phyloP scores from a whole-genome alignment of 2,888 invertebrate genomes.

The Drosophila helvetica region DNA sequence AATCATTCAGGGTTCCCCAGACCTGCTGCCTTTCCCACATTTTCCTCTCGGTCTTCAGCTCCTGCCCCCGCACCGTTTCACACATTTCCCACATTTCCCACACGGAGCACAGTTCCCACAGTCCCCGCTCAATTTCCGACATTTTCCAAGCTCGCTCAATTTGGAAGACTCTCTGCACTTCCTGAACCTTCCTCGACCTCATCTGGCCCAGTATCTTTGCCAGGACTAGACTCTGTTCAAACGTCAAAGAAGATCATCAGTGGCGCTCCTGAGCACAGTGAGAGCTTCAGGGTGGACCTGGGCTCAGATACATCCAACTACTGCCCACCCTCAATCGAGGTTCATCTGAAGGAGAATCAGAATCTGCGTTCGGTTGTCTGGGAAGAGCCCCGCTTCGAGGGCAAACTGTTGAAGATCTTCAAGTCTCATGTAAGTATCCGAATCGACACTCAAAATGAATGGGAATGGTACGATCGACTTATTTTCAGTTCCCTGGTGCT shows the following conservation, averaged over 20 bases:
- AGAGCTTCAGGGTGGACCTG: slow-evolving; percentile 54
- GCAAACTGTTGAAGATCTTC: slow-evolving; percentile 81
- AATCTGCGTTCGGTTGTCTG: slow-evolving; percentile 86
- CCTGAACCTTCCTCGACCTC: neutral
- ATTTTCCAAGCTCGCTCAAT: slow-evolving; percentile 6
- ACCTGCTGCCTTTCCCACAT: slow-evolving; percentile 4
- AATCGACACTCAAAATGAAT: neutral
- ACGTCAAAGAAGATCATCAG: slow-evolving; percentile 13
- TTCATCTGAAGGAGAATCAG: slow-evolving; percentile 85
- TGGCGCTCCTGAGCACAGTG: slow-evolving; percentile 2
- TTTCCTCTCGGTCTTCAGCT: neutral
- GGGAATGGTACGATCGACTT: neutral
- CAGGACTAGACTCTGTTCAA: neutral
- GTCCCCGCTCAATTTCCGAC: slow-evolving; percentile 6
- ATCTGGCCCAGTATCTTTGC: neutral
- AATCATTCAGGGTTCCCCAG: neutral
- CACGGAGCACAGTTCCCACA: too few species aligned
- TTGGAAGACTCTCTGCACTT: neutral
- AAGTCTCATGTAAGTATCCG: slow-evolving; percentile 85
- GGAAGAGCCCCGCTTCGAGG: slow-evolving; percentile 87
- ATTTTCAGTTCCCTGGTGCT: slow-evolving; percentile 86
- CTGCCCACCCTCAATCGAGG: slow-evolving; percentile 87
- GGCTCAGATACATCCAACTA: slow-evolving; percentile 74
- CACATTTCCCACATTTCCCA: neutral
- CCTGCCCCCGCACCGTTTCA: slow-evolving; percentile 13